These are phyloP conservation scores for Drosophila rhopaloa DNA, from an alignment of 1,140 invertebrate species.

Conservation along the genomic window DNA sequence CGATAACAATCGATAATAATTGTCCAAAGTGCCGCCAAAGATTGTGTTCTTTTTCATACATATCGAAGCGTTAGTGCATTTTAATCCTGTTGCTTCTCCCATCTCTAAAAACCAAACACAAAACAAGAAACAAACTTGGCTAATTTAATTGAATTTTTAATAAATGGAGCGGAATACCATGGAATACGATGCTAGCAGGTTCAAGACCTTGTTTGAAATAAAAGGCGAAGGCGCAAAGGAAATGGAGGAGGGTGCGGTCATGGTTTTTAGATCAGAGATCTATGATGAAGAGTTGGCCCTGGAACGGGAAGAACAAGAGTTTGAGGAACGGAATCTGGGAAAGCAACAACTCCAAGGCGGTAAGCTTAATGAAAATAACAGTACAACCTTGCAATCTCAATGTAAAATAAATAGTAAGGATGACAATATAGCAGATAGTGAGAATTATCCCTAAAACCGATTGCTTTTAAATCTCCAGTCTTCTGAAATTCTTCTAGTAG, in stretches of 20 bases:
- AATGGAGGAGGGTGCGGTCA: not conserved
- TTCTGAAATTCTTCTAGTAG: too few species aligned
- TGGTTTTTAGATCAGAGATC: not conserved
- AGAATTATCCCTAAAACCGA: too few species aligned
- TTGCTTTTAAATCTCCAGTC: too few species aligned
- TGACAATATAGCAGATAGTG: too few species aligned
- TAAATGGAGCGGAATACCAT: conserved; percentile 1
- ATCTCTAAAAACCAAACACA: not conserved
- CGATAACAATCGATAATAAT: not conserved
- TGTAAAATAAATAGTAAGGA: too few species aligned
- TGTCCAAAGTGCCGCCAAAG: not conserved
- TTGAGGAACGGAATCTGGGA: conserved; percentile 10
- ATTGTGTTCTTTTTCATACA: too few species aligned
- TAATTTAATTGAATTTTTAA: not conserved
- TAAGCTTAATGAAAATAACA: not conserved
- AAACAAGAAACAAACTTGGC: not conserved
- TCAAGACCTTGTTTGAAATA: not conserved
- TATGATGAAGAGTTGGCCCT: conserved; percentile 10
- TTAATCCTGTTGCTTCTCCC: too few species aligned
- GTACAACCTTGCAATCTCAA: too few species aligned
- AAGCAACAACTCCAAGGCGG: not conserved
- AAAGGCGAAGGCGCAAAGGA: not conserved
- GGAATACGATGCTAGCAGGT: conserved; percentile 5
- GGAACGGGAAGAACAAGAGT: conserved; percentile 14
- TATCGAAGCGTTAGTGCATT: too few species aligned